These are phyloP conservation scores for Stercorarius parasiticus DNA, from an alignment of 2,113 vertebrate species.

Conservation along the genomic window DNA sequence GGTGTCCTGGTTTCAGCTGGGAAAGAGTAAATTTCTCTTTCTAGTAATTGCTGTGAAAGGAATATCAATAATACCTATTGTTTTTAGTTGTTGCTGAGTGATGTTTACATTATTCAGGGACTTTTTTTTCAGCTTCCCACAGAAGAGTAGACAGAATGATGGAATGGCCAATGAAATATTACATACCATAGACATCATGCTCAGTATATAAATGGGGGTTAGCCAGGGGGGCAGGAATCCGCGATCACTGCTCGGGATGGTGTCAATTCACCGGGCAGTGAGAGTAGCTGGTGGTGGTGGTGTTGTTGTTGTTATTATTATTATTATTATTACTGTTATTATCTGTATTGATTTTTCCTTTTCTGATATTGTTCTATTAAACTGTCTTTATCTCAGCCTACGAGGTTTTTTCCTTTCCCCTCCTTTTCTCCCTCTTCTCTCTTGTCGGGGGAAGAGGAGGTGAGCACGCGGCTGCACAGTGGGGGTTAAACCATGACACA, in stretches of 20 bases:
- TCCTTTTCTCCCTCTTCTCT: too few species aligned
- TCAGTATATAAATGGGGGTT: background rate
- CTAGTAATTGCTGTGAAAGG: background rate
- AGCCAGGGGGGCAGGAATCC: background rate
- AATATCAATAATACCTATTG: background rate
- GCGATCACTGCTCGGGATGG: background rate
- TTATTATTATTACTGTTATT: background rate
- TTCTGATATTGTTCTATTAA: background rate
- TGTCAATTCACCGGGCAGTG: background rate
- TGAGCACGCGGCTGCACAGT: background rate
- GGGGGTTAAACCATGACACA: background rate
- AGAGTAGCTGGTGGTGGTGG: background rate
- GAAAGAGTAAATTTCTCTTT: background rate
- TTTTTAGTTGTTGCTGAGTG: background rate
- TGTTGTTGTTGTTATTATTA: too few species aligned
- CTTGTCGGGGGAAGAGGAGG: background rate
- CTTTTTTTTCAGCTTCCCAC: background rate
- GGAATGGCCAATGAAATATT: background rate
- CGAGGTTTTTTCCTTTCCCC: background rate
- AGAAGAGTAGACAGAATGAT: background rate
- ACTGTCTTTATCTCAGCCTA: background rate
- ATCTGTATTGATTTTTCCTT: background rate
- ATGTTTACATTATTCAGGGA: background rate
- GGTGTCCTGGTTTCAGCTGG: background rate
- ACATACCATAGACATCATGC: background rate